Evolutionary conservation across 2,113 vertebrate species (phyloP), one percentile per base, ranked within the genome.

Genomic region (Delphinapterus leucas): DNA sequence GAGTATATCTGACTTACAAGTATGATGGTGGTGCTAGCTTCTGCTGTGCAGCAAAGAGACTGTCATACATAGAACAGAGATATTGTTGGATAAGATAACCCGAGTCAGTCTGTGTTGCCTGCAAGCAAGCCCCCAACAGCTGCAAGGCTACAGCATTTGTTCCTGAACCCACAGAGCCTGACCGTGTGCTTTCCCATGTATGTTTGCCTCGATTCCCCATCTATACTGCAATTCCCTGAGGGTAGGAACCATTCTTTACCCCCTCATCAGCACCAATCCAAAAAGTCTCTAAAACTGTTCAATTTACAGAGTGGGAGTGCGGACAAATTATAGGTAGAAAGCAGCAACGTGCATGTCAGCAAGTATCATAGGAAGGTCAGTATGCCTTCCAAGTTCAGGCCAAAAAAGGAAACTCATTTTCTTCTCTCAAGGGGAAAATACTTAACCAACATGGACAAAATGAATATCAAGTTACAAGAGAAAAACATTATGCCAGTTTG

Each of bases 171-270:
- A 20, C 1, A 0, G 12, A 25, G 41, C 13, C 73, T 8, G 9
- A 5, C 20, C 23, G 1, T 0, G 21, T 17, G 3, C 44, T 68
- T 17, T 21, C 33, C 65, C 7, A 2, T 6, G 5, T 1, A 11
- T 0, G 0, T n/a, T 1, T 14, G 14, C 33, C 83, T 77, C 18
- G 2, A 63, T 1, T 14, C 18, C 74, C 23, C 53, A 18, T 41
- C 63, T 31, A 26, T 7, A 28, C 0, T 20, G 25, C 18, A 33
- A 49, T 13, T 36, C 71, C 47, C 8, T 9, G 41, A 41, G n/a
- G 18, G 53, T 5, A 23, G 71, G 12, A 76, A 20, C 61, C 13
- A 2, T 3, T 60, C 88, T 77, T 26, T 21, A 33, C 8, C 5
- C 55, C 36, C 21, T 44, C 47, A 15, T 68, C 26, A 47, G 91